Percentiles rank a stretch among this genome's conserved stretches.
These are phyloP conservation scores for Peromyscus eremicus DNA, from an alignment of 2,797 vertebrate species.

Conservation along the genomic window DNA sequence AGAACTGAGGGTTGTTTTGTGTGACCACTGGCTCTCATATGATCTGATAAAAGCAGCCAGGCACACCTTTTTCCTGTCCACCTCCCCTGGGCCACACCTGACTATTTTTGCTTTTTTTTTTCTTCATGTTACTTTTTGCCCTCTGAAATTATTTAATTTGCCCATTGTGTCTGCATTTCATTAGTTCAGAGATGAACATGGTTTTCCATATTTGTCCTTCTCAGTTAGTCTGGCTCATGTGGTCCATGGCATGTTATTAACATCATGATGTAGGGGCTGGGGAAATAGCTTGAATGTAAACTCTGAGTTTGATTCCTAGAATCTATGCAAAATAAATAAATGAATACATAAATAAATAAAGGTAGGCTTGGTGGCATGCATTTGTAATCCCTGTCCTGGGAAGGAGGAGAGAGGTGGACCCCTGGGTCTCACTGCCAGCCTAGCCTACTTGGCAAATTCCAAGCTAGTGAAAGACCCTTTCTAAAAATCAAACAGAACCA, in stretches of 20 bases:
- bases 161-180: not conserved
- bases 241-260: not conserved
- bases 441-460: not conserved
- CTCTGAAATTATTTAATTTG: not conserved
- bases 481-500: not conserved
- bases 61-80: not conserved
- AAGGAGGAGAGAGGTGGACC: not conserved
- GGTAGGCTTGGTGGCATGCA: no score
- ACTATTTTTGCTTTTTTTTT: not conserved
- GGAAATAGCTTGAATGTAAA: not conserved
- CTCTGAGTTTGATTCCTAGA: not conserved
- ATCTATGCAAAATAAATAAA: not conserved
- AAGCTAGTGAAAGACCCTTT: not conserved
- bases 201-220: fast-evolving
- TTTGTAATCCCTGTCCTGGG: not conserved
- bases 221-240: not conserved
- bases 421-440: not conserved
- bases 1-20: not conserved
- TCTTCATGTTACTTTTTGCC: not conserved
- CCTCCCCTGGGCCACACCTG: not conserved
- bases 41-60: not conserved
- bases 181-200: not conserved
- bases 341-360: not conserved
- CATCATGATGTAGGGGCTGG: not conserved
- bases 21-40: not conserved